Evolutionary conservation across 2,888 invertebrate species (phyloP), one percentile per base, ranked within the genome.

Genomic region (Alcis repandata): DNA sequence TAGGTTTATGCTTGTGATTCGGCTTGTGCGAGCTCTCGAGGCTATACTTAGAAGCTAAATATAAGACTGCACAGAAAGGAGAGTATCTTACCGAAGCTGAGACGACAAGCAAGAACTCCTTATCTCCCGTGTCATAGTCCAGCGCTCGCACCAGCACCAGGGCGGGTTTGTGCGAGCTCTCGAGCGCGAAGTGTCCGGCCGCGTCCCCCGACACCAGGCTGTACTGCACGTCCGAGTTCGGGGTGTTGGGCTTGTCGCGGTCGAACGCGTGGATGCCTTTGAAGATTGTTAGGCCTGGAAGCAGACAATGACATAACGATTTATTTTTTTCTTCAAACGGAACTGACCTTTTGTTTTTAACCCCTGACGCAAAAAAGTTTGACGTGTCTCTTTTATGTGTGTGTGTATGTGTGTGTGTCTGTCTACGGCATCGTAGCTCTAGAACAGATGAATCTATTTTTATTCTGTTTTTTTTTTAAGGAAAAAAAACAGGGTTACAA

Each of bases 171-270:
- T 97, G 97, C 2, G 96, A 96, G 85, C 96, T 96, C 82, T 97
- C 98, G 53, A 98, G 86, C 0, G 95, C 94, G 83, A 98, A 98
- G 80, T 96, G 96, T 1, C 96, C 96, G n/a, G 94, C 93, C 51
- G 94, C 94, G 79, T 97, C 96, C 3, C 96, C 96, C 20, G 94
- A 94, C 11, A 95, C 93, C 80, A 98, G 96, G 76, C 96, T 95
- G 88, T 97, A 97, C 80, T 97, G 96, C 22, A 98, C 95, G 75
- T 97, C 97, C 0, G 97, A 97, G 89, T 98, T 98, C 0, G 97
- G 97, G 0, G 97, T 98, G 87, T 97, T 97, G 0, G 97, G 97
- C 84, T 97, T 97, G 85, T 98, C 98, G 6, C 96, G 95, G 88
- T 98, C 98, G 51, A 96, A 94, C 0, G 98, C 97, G 56, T 95